These are phyloP conservation scores for Boloria selene DNA, from an alignment of 2,888 invertebrate species.

Conservation along the genomic window DNA sequence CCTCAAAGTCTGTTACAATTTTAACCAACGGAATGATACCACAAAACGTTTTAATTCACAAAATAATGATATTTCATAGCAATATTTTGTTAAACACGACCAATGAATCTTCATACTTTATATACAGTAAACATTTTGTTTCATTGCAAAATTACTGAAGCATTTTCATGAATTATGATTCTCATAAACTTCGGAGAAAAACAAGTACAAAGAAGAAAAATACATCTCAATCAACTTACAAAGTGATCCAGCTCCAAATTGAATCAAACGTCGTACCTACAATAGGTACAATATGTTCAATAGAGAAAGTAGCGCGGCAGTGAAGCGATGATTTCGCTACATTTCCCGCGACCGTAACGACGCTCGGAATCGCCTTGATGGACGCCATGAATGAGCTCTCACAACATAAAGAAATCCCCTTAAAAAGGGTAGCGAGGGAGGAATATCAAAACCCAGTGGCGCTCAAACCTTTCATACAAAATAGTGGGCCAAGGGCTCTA, in stretches of 20 bases:
- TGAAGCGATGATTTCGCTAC: constrained; percentile 82
- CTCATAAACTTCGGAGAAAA: background rate
- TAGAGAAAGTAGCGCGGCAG: constrained; percentile 61
- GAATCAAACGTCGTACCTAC: constrained; percentile 65
- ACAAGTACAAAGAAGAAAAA: background rate
- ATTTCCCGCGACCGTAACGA: constrained; percentile 85
- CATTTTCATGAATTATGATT: too few species aligned
- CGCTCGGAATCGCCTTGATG: constrained; percentile 85
- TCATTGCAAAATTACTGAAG: too few species aligned
- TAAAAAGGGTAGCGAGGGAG: constrained; percentile 81
- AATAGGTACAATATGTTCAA: constrained; percentile 76
- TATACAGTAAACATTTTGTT: background rate
- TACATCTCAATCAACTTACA: constrained; percentile 12
- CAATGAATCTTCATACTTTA: too few species aligned
- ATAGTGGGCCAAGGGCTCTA: too few species aligned
- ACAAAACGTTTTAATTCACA: constrained; percentile 20
- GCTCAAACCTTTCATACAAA: constrained; percentile 44
- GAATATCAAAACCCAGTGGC: constrained; percentile 53
- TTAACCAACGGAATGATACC: constrained; percentile 36
- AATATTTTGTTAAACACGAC: background rate
- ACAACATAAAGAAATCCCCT: constrained; percentile 83
- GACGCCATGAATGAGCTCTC: constrained; percentile 85
- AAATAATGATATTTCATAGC: constrained; percentile 6
- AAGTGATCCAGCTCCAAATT: constrained; percentile 52
- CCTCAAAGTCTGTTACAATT: constrained; percentile 63